Percentiles rank a stretch among this genome's conserved stretches.
phyloP scores from a whole-genome alignment of 2,113 vertebrate genomes.

The Psettodes erumei region DNA sequence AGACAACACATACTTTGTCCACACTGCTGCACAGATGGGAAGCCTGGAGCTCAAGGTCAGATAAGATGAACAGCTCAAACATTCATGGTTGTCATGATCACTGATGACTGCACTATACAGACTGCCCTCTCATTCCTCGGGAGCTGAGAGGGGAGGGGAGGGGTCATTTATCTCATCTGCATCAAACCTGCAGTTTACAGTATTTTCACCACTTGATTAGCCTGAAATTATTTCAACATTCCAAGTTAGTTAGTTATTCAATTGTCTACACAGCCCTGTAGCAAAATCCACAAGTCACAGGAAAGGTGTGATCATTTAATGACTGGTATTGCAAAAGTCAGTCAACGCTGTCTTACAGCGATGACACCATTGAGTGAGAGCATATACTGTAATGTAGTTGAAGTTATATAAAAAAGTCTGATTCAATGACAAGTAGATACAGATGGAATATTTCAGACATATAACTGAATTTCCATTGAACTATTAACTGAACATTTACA shows the following conservation, averaged over 20 bases:
- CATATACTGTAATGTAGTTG: neutral
- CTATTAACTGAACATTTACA: neutral
- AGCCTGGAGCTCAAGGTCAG: neutral
- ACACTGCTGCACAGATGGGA: neutral
- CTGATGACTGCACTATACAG: neutral
- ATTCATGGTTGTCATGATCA: neutral
- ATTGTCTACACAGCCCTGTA: neutral
- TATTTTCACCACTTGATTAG: neutral
- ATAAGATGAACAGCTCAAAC: neutral
- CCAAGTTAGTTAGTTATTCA: neutral
- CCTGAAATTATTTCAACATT: neutral
- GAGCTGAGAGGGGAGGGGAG: too few relatives aligned
- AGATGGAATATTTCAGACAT: neutral
- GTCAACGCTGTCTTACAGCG: conserved; percentile 17
- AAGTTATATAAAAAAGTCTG: neutral
- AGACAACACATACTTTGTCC: neutral
- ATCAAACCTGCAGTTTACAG: too few relatives aligned
- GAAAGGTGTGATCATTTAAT: conserved; percentile 54
- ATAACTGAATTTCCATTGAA: neutral
- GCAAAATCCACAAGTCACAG: conserved; percentile 11
- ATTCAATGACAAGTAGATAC: conserved; percentile 1
- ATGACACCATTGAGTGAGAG: conserved; percentile 1
- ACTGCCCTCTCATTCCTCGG: neutral
- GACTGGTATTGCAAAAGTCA: conserved; percentile 19
- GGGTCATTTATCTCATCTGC: too few relatives aligned